Evolutionary conservation across 2,888 invertebrate genomes (phyloP).

Genomic region (Noctua janthe): DNA sequence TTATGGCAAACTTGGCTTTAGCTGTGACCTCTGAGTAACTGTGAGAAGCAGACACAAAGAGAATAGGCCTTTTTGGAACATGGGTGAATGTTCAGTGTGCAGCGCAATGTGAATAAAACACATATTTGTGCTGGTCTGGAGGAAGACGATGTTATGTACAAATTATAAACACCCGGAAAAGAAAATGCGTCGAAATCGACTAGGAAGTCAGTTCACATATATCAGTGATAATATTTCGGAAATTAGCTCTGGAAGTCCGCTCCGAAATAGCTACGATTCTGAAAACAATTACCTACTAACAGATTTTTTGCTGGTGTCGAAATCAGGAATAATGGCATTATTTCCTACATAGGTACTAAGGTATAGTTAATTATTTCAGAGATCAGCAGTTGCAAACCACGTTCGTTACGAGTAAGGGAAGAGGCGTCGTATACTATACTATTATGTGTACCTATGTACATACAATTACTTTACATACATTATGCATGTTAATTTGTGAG

Average conservation of each 20-base stretch:
- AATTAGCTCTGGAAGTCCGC: constrained; percentile 32
- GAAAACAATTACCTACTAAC: background rate
- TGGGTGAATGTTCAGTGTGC: constrained; percentile 1
- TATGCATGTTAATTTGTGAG: constrained; percentile 26
- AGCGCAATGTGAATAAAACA: constrained; percentile 12
- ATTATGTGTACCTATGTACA: constrained; percentile 16
- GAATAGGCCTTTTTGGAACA: background rate
- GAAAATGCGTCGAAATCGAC: constrained; percentile 8
- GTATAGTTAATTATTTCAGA: background rate
- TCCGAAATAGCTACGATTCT: background rate
- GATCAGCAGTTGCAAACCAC: background rate
- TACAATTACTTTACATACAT: constrained; percentile 37
- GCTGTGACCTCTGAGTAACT: constrained; percentile 4
- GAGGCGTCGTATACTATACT: constrained; percentile 10
- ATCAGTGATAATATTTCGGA: constrained; percentile 22
- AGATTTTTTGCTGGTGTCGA: background rate
- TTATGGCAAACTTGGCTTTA: constrained; percentile 20
- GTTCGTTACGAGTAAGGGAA: constrained; percentile 1
- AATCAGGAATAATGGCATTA: background rate
- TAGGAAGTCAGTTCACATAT: constrained; percentile 11
- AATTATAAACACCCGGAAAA: constrained; percentile 17
- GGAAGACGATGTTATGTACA: constrained; percentile 5
- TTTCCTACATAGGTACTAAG: background rate
- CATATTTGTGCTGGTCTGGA: background rate
- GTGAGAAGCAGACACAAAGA: background rate